A percentile compares a stretch with the other conserved stretches of the same genome.
These are phyloP conservation scores for Tubulanus polymorphus DNA, from an alignment of 2,888 invertebrate genomes.

Conservation along the genomic window DNA sequence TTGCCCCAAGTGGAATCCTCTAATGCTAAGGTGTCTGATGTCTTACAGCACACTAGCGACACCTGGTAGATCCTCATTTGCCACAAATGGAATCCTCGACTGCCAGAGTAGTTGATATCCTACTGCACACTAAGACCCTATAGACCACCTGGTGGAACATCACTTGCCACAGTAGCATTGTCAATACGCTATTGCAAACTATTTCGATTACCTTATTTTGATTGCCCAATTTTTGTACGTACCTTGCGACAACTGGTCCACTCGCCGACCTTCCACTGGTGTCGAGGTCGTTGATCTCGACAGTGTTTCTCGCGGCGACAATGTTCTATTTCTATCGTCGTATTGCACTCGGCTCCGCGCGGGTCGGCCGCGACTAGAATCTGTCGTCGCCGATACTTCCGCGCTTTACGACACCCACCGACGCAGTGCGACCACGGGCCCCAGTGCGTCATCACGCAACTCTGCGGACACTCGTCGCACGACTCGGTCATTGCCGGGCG, in stretches of 20 bases:
- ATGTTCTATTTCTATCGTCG: background rate
- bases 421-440: conserved; percentile 14
- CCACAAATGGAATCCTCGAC: too few species aligned
- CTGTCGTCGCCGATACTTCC: conserved; percentile 7
- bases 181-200: too few species aligned
- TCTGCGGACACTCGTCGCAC: conserved; percentile 15
- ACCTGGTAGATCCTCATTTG: too few species aligned
- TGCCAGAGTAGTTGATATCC: too few species aligned
- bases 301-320: background rate
- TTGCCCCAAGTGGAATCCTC: too few species aligned
- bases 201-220: too few species aligned
- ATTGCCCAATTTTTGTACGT: too few species aligned
- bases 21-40: too few species aligned
- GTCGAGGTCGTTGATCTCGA: background rate
- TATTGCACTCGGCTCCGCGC: background rate
- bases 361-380: background rate
- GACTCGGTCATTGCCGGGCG: conserved; percentile 6
- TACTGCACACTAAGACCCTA: too few species aligned
- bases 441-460: conserved; percentile 14
- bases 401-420: conserved; percentile 8
- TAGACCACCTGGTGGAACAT: too few species aligned
- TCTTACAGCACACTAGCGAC: too few species aligned
- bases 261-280: background rate
- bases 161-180: too few species aligned
- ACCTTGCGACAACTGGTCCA: background rate